Evolutionary conservation across 2,113 vertebrate genomes (phyloP).

Genomic region (Salvelinus sp.): DNA sequence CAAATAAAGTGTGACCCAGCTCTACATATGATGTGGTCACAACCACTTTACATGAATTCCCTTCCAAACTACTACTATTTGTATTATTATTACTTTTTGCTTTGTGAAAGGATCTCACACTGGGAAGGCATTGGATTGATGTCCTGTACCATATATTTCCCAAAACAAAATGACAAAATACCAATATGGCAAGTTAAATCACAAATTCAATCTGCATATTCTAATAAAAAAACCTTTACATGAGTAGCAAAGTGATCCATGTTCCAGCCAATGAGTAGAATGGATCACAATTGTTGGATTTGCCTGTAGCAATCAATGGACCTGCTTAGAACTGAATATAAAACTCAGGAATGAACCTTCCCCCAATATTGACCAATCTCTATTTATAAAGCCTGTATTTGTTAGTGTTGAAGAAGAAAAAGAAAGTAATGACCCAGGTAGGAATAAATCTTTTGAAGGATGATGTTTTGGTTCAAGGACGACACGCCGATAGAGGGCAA

Average conservation of each 20-base stretch:
- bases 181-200: no score
- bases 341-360: not conserved
- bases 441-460: conserved; percentile 49
- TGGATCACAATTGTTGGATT: not conserved
- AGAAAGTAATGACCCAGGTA: conserved; percentile 28
- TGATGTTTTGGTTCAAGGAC: conserved; percentile 63
- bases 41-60: not conserved
- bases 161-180: no score
- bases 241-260: not conserved
- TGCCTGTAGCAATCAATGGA: not conserved
- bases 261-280: not conserved
- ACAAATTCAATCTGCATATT: no score
- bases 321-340: not conserved
- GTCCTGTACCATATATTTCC: no score
- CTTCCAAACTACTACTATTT: not conserved
- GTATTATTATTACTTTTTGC: not conserved
- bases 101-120: not conserved
- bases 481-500: conserved; percentile 37
- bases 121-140: no score
- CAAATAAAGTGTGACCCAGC: no score
- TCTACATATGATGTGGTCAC: no score
- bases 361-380: not conserved
- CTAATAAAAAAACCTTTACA: no score
- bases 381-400: not conserved
- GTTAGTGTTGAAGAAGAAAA: conserved; percentile 22